These are phyloP conservation scores for Ceratothoa steindachneri DNA, from an alignment of 2,888 invertebrate species.

Conservation along the genomic window DNA sequence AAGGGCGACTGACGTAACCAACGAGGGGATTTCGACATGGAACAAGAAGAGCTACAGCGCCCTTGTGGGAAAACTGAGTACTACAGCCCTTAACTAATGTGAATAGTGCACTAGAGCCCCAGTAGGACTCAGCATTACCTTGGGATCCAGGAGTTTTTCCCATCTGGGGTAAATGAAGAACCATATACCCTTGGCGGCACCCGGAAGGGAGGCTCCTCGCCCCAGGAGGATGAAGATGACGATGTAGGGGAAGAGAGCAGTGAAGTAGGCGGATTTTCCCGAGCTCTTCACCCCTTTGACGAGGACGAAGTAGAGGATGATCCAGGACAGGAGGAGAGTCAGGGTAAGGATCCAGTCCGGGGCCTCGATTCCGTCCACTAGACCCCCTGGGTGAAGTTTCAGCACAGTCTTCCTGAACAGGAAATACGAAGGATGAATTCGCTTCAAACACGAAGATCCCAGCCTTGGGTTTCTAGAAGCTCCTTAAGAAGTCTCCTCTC, in stretches of 20 bases:
- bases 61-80: too few species aligned
- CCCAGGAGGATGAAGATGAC: slow-evolving; percentile 72
- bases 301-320: slow-evolving; percentile 59
- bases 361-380: slow-evolving; percentile 47
- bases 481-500: too few species aligned
- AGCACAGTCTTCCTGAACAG: slow-evolving; percentile 40
- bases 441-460: too few species aligned
- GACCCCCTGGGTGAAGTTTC: slow-evolving; percentile 23
- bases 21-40: too few species aligned
- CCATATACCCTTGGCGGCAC: slow-evolving; percentile 68
- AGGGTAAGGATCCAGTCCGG: slow-evolving; percentile 52
- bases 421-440: too few species aligned
- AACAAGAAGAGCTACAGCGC: too few species aligned
- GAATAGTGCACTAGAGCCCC: not conserved
- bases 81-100: too few species aligned
- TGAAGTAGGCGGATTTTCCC: slow-evolving; percentile 79
- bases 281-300: slow-evolving; percentile 73
- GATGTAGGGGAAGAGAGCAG: slow-evolving; percentile 52
- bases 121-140: slow-evolving; percentile 56
- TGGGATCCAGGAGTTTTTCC: slow-evolving; percentile 65
- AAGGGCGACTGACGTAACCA: too few species aligned
- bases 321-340: slow-evolving; percentile 60
- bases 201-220: slow-evolving; percentile 63
- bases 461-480: too few species aligned
- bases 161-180: slow-evolving; percentile 78